Base-by-base conservation (phyloP, 1,140 invertebrate genomes). In the Anagrus nilaparvatae region DNA sequence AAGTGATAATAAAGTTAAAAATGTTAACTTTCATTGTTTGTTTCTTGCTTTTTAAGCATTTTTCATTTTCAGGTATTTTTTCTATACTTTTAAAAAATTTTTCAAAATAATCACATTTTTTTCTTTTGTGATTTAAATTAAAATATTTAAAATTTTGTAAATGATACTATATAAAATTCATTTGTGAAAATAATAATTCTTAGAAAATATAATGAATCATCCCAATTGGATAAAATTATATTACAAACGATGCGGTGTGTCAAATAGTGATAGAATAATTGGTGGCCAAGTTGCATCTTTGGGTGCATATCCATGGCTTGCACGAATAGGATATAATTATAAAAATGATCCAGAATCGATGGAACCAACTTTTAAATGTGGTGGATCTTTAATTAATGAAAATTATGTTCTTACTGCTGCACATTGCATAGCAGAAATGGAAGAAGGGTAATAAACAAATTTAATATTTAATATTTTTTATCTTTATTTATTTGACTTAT, bases 221-320 rank as follows among this genome's bases (percentile, higher is more conserved):
- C 58, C 59, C 8, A 58, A 61, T 6, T 73, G 71, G 71, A 46
- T 44, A 12, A 48, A 54, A 4, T 43, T 75, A 19, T 55, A 68
- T 13, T 34, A 52, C 27, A 50, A 62, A 12, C 60, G 64, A 10
- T 81, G 78, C 42, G 78, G 78, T 0, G 60, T 69, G 9, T 74
- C 69, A 49, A 55, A 65, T 13, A 52, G 62, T 0, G 72, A 76
- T 40, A 64, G 78, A 10, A 78, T 82, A 34, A 72, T 82, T 23
- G 79, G 79, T 0, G 81, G 81, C 2, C 47, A 62, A 14, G 65
- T 72, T 30, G 76, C 76, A 1, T 52, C 56, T 0, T 51, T 78
- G 0, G 79, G 78, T 7, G 73, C 78, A 44, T 84, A 74, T 59
- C 80, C 80, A 0, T 84, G 81, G 81, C 67, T 83, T 37, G 73